Percentiles rank a stretch among this genome's conserved stretches.
These are phyloP conservation scores for Quadriops clusia DNA, from an alignment of 2,888 invertebrate species.

Conservation along the genomic window DNA sequence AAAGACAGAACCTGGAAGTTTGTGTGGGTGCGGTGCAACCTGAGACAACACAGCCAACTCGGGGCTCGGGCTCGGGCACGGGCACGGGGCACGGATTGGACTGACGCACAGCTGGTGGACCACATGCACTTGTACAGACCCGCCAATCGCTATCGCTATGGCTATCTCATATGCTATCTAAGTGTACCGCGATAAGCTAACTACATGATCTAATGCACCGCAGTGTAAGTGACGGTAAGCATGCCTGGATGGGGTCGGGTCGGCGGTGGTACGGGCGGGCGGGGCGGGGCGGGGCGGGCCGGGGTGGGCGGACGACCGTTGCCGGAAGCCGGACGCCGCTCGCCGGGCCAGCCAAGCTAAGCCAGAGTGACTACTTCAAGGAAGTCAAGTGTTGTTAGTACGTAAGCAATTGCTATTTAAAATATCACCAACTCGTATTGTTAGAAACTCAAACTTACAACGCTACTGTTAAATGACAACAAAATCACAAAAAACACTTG, in stretches of 20 bases:
- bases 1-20: constrained; percentile 12
- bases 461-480: constrained; percentile 3
- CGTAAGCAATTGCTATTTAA: constrained; percentile 31
- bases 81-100: constrained; percentile 20
- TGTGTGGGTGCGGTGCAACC: constrained; percentile 30
- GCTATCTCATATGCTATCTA: constrained; percentile 25
- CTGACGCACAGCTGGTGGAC: constrained; percentile 23
- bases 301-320: constrained; percentile 4
- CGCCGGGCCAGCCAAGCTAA: too few species aligned
- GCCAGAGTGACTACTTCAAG: too few species aligned
- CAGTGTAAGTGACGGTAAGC: constrained; percentile 22
- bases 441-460: constrained; percentile 20
- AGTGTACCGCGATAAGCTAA: constrained; percentile 25
- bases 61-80: constrained; percentile 23
- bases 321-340: constrained; percentile 1
- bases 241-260: constrained; percentile 20
- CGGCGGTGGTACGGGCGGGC: constrained; percentile 2
- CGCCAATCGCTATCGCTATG: constrained; percentile 18
- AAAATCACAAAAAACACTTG: constrained; percentile 9
- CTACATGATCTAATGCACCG: constrained; percentile 26
- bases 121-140: constrained; percentile 25
- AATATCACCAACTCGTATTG: constrained; percentile 35
- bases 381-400: constrained; percentile 17
- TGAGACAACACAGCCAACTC: constrained; percentile 39
- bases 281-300: constrained; percentile 3